phyloP scores from a whole-genome alignment of 2,888 invertebrate genomes.

The Cepaea hortensis region DNA sequence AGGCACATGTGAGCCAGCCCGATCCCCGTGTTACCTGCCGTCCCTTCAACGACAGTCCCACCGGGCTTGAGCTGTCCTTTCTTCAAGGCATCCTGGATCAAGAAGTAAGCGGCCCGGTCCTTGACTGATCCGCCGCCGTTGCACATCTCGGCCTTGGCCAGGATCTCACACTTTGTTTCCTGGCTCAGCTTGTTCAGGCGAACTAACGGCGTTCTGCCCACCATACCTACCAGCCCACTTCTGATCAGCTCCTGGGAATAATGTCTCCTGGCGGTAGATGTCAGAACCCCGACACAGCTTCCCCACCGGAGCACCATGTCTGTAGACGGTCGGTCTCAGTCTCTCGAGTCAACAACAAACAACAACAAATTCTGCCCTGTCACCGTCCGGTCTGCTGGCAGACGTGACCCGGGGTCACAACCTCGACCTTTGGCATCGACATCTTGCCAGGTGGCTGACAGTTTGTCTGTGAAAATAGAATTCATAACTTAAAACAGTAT shows the following conservation, averaged over 20 bases:
- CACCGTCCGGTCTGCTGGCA: too few relatives aligned
- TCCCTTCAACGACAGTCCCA: slow-evolving; percentile 76
- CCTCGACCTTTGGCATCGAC: too few relatives aligned
- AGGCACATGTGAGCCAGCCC: slow-evolving; percentile 76
- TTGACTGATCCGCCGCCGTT: slow-evolving; percentile 76
- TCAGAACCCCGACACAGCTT: neutral
- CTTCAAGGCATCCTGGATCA: slow-evolving; percentile 73
- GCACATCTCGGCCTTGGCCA: slow-evolving; percentile 76
- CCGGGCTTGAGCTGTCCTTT: slow-evolving; percentile 71
- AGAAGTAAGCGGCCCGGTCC: slow-evolving; percentile 74
- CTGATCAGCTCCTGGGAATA: slow-evolving; percentile 49
- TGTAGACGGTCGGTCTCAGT: too few relatives aligned
- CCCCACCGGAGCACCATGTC: neutral
- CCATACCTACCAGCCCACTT: slow-evolving; percentile 71
- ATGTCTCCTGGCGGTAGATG: neutral
- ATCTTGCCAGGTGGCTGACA: too few relatives aligned
- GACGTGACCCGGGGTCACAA: too few relatives aligned
- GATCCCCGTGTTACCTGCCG: slow-evolving; percentile 76
- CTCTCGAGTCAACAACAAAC: too few relatives aligned
- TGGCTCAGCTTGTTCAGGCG: slow-evolving; percentile 72
- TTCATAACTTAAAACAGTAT: too few relatives aligned
- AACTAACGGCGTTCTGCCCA: slow-evolving; percentile 73
- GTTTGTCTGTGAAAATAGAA: too few relatives aligned
- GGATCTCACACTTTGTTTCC: slow-evolving; percentile 75
- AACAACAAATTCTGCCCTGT: too few relatives aligned